Evolutionary conservation across 2,888 invertebrate species (phyloP).

Genomic region (Leucoptera coffeella): DNA sequence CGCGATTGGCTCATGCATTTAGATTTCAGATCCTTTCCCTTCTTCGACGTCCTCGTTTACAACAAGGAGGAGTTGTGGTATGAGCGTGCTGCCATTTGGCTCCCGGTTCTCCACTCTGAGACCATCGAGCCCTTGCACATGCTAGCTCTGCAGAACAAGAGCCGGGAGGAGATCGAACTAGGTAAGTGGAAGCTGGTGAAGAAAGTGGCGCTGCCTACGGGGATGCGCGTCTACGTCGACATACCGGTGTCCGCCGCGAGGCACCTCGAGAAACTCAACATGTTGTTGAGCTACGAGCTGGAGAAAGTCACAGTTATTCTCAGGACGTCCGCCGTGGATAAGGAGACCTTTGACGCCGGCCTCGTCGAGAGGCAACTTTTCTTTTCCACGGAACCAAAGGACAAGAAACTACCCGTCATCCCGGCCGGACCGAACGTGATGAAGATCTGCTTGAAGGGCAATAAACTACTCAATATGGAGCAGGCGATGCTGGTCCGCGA

Average conservation of each 20-base stretch:
- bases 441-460: slow-evolving; percentile 21
- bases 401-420: slow-evolving; percentile 20
- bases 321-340: slow-evolving; percentile 32
- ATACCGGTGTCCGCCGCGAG: slow-evolving; percentile 34
- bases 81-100: slow-evolving; percentile 36
- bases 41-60: slow-evolving; percentile 25
- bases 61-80: slow-evolving; percentile 35
- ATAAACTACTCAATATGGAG: slow-evolving; percentile 14
- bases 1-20: slow-evolving; percentile 25
- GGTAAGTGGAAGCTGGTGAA: slow-evolving; percentile 37
- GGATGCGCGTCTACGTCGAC: slow-evolving; percentile 33
- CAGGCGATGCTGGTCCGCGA: slow-evolving; percentile 30
- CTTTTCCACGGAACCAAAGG: slow-evolving; percentile 10
- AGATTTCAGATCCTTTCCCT: slow-evolving; percentile 19
- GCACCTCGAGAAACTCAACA: slow-evolving; percentile 22
- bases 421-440: slow-evolving; percentile 14
- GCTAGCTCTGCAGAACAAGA: slow-evolving; percentile 27
- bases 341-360: slow-evolving; percentile 27
- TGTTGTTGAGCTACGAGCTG: slow-evolving; percentile 33
- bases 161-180: slow-evolving; percentile 19
- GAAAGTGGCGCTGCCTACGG: slow-evolving; percentile 22
- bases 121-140: slow-evolving; percentile 25
- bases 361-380: slow-evolving; percentile 13
- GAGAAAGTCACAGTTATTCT: slow-evolving; percentile 33
- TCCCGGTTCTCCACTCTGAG: slow-evolving; percentile 28